These are phyloP conservation scores for Schizaphis graminum DNA, from an alignment of 2,888 invertebrate genomes.

Conservation along the genomic window DNA sequence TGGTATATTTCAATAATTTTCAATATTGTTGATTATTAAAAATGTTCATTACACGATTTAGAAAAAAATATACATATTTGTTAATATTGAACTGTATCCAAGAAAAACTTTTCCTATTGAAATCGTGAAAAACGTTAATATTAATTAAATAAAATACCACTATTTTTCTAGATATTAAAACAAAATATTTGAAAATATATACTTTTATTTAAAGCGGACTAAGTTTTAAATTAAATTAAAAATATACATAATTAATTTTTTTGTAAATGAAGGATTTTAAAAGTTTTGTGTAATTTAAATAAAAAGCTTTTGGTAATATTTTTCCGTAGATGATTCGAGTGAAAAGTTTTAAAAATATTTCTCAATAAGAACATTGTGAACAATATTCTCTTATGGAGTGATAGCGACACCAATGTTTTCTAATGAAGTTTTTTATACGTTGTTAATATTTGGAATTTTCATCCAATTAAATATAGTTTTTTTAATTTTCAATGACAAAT, in stretches of 20 bases:
- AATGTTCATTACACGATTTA: not conserved
- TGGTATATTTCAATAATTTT: not conserved
- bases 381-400: not conserved
- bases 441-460: not conserved
- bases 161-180: conserved; percentile 19
- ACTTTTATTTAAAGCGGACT: not conserved
- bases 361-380: conserved; percentile 12
- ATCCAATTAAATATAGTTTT: not conserved
- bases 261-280: conserved; percentile 39
- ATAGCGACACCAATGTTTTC: not conserved
- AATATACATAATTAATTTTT: conserved; percentile 48
- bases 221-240: conserved; percentile 52
- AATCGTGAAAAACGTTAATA: not conserved
- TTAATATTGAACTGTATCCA: not conserved
- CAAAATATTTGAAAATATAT: not conserved
- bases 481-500: not conserved
- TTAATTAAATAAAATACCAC: conserved; percentile 36
- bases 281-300: conserved; percentile 15
- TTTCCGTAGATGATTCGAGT: not conserved
- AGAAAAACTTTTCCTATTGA: conserved; percentile 23
- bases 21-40: not conserved
- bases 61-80: not conserved
- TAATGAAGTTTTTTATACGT: not conserved
- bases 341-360: conserved; percentile 23
- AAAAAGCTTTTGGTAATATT: conserved; percentile 33